These are phyloP conservation scores for Candidula unifasciata DNA, from an alignment of 2,888 invertebrate genomes.

Conservation along the genomic window DNA sequence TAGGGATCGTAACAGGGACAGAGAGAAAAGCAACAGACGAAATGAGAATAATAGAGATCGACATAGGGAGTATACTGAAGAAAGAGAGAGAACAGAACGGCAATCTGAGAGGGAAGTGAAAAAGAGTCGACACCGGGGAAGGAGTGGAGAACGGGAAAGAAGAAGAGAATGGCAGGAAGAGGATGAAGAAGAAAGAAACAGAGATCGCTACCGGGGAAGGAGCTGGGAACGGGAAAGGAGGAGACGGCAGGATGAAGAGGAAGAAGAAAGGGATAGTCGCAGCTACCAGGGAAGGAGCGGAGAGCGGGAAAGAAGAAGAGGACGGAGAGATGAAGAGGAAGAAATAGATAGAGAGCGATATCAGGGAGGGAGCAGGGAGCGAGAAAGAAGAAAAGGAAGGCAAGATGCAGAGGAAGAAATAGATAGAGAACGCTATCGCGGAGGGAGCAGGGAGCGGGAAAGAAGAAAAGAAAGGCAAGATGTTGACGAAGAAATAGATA, in stretches of 20 bases:
- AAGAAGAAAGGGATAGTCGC: neutral
- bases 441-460: neutral
- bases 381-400: neutral
- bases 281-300: neutral
- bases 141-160: neutral
- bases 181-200: neutral
- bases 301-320: neutral
- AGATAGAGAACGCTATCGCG: neutral
- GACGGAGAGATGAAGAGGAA: neutral
- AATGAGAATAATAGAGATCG: no score
- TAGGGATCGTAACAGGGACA: no score
- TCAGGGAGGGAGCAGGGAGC: neutral
- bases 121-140: neutral
- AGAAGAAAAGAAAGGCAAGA: neutral
- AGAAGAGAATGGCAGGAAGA: neutral
- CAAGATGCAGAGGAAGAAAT: neutral
- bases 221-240: neutral
- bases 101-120: neutral
- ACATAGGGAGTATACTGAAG: neutral
- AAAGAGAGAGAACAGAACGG: neutral
- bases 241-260: neutral
- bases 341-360: neutral
- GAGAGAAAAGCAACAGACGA: no score
- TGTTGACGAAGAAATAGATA: neutral
- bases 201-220: neutral